These are phyloP conservation scores for Camarhynchus parvulus DNA, from an alignment of 2,113 vertebrate species.

Conservation along the genomic window DNA sequence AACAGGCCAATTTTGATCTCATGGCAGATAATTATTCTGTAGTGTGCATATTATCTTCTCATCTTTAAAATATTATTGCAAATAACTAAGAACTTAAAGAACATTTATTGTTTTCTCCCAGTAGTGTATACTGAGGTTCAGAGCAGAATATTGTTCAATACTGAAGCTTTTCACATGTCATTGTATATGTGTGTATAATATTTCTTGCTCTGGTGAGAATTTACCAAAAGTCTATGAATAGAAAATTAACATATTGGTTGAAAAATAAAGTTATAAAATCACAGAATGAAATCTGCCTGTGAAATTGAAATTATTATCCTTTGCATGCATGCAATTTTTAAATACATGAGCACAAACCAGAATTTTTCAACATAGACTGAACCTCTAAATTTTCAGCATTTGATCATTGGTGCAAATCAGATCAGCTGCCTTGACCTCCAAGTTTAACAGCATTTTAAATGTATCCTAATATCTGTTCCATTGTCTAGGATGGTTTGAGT, in stretches of 20 bases:
- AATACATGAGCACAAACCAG: fast-evolving
- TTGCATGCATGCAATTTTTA: not conserved
- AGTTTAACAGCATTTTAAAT: not conserved
- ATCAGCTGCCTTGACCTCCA: not conserved
- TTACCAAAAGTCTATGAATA: not conserved
- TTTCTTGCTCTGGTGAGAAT: not conserved
- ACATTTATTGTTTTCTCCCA: not conserved
- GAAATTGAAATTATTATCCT: not conserved
- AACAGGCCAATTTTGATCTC: not conserved
- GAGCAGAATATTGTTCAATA: not conserved
- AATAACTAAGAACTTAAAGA: not conserved
- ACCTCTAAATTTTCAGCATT: not conserved
- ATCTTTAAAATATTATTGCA: not conserved
- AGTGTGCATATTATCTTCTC: not conserved
- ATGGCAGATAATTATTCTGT: not conserved
- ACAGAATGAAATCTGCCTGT: not conserved
- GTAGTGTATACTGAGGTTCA: not conserved
- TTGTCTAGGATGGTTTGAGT: not conserved
- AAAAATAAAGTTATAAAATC: not conserved
- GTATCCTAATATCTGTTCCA: not conserved
- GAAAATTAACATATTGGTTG: not conserved
- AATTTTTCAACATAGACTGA: not conserved
- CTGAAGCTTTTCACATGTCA: not conserved
- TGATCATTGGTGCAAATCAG: not conserved
- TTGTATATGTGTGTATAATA: not conserved